Evolutionary conservation across 1,140 invertebrate species (phyloP).

Genomic region (Drosophila micromelanica): DNA sequence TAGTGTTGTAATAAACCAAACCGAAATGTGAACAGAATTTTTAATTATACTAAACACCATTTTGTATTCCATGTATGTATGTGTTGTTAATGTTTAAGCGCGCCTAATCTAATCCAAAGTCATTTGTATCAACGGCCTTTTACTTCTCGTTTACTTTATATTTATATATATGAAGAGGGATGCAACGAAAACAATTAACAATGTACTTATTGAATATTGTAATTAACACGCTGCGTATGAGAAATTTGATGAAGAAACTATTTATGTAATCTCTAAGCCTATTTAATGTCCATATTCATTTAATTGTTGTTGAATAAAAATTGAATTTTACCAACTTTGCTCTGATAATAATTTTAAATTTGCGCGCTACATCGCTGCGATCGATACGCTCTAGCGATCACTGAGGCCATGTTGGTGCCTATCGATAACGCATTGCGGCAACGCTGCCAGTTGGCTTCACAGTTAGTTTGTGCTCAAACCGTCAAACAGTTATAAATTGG

Average conservation of each 20-base stretch:
- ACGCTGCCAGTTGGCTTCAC: conserved; percentile 5
- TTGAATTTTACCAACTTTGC: conserved; percentile 65
- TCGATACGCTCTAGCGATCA: conserved; percentile 14
- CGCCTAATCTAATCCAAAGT: conserved; percentile 80
- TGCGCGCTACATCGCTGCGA: conserved; percentile 11
- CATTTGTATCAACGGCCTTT: conserved; percentile 81
- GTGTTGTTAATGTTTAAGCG: conserved; percentile 76
- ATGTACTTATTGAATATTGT: conserved; percentile 77
- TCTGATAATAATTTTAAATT: neutral
- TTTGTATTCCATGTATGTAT: conserved; percentile 77
- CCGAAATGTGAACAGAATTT: conserved; percentile 81
- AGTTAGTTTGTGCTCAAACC: conserved; percentile 8
- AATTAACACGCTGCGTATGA: conserved; percentile 40
- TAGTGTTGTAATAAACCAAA: conserved; percentile 81
- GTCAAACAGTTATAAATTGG: conserved; percentile 37
- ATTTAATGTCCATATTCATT: conserved; percentile 81
- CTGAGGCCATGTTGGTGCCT: neutral
- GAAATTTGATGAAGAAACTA: conserved; percentile 52
- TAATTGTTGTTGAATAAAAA: conserved; percentile 81
- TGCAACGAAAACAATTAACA: conserved; percentile 80
- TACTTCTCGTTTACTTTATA: conserved; percentile 79
- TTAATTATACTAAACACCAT: conserved; percentile 81
- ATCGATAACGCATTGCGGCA: conserved; percentile 31
- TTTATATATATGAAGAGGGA: conserved; percentile 52
- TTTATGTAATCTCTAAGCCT: conserved; percentile 78